These are phyloP conservation scores for Epizoanthus rinbou DNA, from an alignment of 92 coral and sea anemone species.

Conservation along the genomic window DNA sequence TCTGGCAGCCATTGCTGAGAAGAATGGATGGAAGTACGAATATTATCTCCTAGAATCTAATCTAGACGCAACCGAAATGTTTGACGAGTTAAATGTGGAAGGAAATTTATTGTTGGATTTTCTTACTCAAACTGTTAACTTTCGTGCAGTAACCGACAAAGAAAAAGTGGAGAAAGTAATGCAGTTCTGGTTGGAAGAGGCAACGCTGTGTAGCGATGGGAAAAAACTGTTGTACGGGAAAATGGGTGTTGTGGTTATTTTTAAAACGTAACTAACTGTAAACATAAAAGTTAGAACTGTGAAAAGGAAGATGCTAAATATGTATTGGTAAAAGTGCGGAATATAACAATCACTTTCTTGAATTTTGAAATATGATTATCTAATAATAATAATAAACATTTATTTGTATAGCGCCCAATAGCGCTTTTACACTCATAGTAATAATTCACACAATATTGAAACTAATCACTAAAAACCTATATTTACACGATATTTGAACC, in stretches of 20 bases:
- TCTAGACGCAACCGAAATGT: not conserved
- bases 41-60: no score
- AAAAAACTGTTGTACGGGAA: not conserved
- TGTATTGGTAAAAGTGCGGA: no score
- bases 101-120: constrained; percentile 23
- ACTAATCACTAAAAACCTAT: no score
- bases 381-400: no score
- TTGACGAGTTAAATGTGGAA: constrained; percentile 11
- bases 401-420: no score
- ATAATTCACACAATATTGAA: no score
- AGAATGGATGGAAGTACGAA: constrained; percentile 1
- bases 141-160: not conserved
- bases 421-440: no score
- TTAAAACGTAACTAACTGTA: not conserved
- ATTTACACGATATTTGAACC: no score
- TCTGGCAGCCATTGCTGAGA: not conserved
- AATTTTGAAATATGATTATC: no score
- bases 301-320: no score
- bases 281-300: no score
- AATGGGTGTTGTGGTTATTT: not conserved
- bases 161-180: not conserved
- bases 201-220: not conserved
- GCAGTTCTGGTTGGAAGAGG: not conserved
- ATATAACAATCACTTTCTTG: no score
- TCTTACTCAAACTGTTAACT: not conserved